These are phyloP conservation scores for Creontiades dilutus DNA, from an alignment of 2,888 invertebrate species.

Conservation along the genomic window DNA sequence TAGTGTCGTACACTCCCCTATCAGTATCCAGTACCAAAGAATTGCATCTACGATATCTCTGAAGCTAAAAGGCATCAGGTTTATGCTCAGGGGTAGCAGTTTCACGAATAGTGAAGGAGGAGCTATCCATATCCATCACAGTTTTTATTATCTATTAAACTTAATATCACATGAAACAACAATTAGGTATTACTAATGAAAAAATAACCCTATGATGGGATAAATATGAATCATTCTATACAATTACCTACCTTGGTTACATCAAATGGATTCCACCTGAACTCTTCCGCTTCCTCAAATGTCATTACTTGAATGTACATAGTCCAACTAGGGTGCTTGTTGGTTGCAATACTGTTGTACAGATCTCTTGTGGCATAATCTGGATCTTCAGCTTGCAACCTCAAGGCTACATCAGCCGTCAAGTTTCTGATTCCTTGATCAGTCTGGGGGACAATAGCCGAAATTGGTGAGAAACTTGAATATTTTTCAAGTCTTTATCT, in stretches of 20 bases:
- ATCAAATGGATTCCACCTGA: slow-evolving; percentile 80
- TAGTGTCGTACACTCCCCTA: too few relatives aligned
- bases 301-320: slow-evolving; percentile 79
- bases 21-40: too few relatives aligned
- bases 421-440: slow-evolving; percentile 80
- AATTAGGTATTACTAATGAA: too few relatives aligned
- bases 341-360: slow-evolving; percentile 78
- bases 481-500: too few relatives aligned
- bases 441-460: slow-evolving; percentile 74
- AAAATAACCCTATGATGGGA: background rate
- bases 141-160: too few relatives aligned
- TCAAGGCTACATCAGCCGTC: slow-evolving; percentile 77
- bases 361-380: slow-evolving; percentile 78
- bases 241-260: slow-evolving; percentile 78
- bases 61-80: too few relatives aligned
- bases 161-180: too few relatives aligned
- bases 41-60: too few relatives aligned
- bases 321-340: slow-evolving; percentile 79
- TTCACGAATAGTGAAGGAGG: too few relatives aligned
- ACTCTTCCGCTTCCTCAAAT: slow-evolving; percentile 78
- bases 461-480: too few relatives aligned
- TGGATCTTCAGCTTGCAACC: slow-evolving; percentile 77
- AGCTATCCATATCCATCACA: too few relatives aligned
- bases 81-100: too few relatives aligned
- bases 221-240: background rate